These are phyloP conservation scores for Chauna torquata DNA, from an alignment of 2,113 vertebrate species.

Conservation along the genomic window DNA sequence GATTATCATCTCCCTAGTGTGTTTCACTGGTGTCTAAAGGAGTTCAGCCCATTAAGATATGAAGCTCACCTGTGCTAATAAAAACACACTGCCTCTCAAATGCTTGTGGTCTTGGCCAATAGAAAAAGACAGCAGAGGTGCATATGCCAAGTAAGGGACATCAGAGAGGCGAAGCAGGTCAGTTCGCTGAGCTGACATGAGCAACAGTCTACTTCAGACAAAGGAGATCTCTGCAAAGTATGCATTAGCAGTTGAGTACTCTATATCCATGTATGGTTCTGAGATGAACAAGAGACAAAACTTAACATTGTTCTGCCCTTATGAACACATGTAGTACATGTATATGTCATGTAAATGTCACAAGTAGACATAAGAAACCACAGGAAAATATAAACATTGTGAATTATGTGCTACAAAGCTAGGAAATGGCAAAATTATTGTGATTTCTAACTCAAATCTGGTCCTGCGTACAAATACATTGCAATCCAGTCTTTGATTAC, in stretches of 20 bases:
- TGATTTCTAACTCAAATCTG: background rate
- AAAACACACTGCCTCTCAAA: background rate
- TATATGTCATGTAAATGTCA: background rate
- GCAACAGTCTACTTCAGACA: background rate
- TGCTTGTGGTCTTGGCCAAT: background rate
- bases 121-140: background rate
- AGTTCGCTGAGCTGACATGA: background rate
- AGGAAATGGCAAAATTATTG: background rate
- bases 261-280: background rate
- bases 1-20: background rate
- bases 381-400: background rate
- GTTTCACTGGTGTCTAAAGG: background rate
- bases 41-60: background rate
- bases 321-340: background rate
- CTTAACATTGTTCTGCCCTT: background rate
- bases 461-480: background rate
- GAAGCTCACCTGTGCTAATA: background rate
- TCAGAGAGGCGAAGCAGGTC: background rate
- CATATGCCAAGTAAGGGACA: background rate
- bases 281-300: background rate
- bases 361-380: background rate
- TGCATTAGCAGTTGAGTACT: background rate
- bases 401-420: background rate
- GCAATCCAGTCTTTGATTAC: background rate
- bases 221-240: background rate